Conservation (phyloP, 2,113 vertebrate genomes). For the Urocitellus parryii region DNA sequence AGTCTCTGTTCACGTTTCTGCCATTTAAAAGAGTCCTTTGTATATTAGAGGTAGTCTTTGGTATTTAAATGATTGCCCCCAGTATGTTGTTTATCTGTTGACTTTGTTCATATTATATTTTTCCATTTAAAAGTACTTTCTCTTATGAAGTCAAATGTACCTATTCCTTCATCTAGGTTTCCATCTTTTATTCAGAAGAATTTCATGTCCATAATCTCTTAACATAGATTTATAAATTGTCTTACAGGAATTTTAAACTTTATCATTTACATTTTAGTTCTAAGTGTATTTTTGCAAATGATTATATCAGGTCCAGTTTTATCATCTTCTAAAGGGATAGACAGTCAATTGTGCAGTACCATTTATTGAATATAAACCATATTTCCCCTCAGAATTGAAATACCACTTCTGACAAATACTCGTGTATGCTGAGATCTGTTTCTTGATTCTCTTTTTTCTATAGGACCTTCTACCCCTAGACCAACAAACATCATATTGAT, state of each 20-base stretch:
- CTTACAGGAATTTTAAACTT: not conserved
- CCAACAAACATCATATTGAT: not conserved
- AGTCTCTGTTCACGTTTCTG: not conserved
- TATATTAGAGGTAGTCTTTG: not conserved
- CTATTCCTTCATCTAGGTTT: slow-evolving; percentile 21
- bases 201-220: not conserved
- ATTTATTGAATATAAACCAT: slow-evolving; percentile 19
- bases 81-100: not conserved
- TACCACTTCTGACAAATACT: not conserved
- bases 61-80: not conserved
- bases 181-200: slow-evolving; percentile 20
- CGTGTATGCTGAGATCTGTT: not conserved
- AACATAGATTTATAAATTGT: not conserved
- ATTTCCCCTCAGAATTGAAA: not conserved
- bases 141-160: not conserved
- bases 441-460: not conserved
- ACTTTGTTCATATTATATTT: slow-evolving; percentile 22
- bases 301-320: not conserved
- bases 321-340: not conserved
- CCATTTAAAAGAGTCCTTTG: not conserved
- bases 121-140: not conserved
- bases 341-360: not conserved
- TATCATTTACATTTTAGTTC: slow-evolving; percentile 34
- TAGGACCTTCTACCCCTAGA: not conserved
- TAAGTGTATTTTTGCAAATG: not conserved